A percentile compares a stretch with the other conserved stretches of the same genome.
Conservation (phyloP, 2,888 invertebrate species). For the Sinopyrophorus schimmeli region DNA sequence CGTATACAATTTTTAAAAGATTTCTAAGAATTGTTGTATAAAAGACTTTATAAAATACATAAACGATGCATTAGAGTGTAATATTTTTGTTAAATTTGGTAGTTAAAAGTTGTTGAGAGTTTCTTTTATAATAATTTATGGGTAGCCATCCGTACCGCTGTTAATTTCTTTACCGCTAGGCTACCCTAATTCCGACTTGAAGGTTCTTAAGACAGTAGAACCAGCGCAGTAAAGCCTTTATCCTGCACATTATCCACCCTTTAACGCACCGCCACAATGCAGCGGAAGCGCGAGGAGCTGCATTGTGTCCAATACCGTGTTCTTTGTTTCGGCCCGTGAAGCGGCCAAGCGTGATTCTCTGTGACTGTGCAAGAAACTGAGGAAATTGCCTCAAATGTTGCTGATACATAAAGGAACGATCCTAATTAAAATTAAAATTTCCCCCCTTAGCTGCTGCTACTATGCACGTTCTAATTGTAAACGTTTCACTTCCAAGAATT, state of each 20-base stretch:
- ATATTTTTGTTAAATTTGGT: constrained; percentile 10
- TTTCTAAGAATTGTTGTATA: too few species aligned
- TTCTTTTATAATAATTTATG: constrained; percentile 31
- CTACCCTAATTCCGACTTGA: constrained; percentile 30
- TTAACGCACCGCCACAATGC: constrained; percentile 57
- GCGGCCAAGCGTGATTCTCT: constrained; percentile 51
- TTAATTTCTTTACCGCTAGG: constrained; percentile 42
- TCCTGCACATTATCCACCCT: constrained; percentile 55
- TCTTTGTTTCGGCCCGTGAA: constrained; percentile 51
- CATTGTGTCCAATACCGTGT: constrained; percentile 54
- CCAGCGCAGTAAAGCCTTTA: constrained; percentile 42
- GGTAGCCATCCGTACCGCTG: constrained; percentile 36
- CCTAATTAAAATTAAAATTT: constrained; percentile 55
- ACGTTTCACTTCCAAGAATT: too few species aligned
- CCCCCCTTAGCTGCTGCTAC: constrained; percentile 8
- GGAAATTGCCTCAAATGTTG: constrained; percentile 55
- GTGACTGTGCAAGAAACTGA: constrained; percentile 47
- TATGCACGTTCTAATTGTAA: too few species aligned
- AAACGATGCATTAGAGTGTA: too few species aligned
- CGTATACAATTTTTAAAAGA: too few species aligned
- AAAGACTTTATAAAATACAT: too few species aligned
- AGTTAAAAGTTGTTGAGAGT: constrained; percentile 22
- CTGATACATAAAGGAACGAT: constrained; percentile 50
- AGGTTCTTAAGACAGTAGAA: constrained; percentile 37
- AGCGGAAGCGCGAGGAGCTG: constrained; percentile 55